These are phyloP conservation scores for Luperina testacea DNA, from an alignment of 2,888 invertebrate genomes.

Conservation along the genomic window DNA sequence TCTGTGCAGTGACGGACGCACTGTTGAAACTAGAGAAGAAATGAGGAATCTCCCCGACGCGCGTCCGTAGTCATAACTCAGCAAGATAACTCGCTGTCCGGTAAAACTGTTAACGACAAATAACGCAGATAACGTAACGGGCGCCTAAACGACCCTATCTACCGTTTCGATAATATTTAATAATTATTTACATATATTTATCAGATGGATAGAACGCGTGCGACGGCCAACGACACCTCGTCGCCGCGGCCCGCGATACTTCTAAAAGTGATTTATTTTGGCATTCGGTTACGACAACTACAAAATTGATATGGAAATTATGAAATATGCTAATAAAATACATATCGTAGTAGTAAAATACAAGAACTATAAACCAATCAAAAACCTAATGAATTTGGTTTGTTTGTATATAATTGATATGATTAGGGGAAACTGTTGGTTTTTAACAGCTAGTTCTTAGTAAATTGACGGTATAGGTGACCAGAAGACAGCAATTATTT, in stretches of 20 bases:
- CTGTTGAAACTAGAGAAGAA: conserved; percentile 82
- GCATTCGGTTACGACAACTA: conserved; percentile 71
- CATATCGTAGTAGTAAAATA: conserved; percentile 50
- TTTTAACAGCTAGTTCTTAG: conserved; percentile 18
- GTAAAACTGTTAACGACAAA: conserved; percentile 88
- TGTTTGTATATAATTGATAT: conserved; percentile 54
- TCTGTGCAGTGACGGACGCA: conserved; percentile 76
- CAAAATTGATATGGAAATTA: conserved; percentile 67
- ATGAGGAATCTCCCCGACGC: conserved; percentile 74
- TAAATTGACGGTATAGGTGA: neutral
- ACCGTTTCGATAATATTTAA: conserved; percentile 87
- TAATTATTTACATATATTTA: conserved; percentile 88
- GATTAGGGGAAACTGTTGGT: conserved; percentile 6
- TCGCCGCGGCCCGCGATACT: conserved; percentile 71
- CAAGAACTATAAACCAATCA: conserved; percentile 60
- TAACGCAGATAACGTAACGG: conserved; percentile 87
- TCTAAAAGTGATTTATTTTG: conserved; percentile 77
- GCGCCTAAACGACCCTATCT: conserved; percentile 88
- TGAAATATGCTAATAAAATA: conserved; percentile 67
- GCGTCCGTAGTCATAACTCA: conserved; percentile 84
- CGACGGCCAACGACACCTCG: conserved; percentile 76
- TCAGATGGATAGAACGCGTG: conserved; percentile 86
- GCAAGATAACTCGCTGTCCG: conserved; percentile 83
- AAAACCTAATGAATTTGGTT: conserved; percentile 58
- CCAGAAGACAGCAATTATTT: neutral